Percentiles rank a stretch among this genome's conserved stretches.
Evolutionary conservation across 37 sponge, comb jelly and placozoan species (phyloP).

Genomic region (Ianthella basta): DNA sequence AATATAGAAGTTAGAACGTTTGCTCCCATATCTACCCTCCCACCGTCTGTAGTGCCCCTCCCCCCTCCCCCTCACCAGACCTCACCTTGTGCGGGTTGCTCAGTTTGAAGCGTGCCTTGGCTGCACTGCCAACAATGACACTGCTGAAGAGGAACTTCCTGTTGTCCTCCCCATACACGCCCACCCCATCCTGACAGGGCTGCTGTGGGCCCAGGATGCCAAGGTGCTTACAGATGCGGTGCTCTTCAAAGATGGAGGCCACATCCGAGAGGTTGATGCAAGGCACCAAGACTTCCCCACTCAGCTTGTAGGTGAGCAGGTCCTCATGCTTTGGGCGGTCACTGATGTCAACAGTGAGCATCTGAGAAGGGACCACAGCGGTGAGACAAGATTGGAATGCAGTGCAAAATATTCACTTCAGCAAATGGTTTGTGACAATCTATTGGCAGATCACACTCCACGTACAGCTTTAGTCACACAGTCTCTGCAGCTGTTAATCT

Average conservation of each 20-base stretch:
- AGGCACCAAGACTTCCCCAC: conserved; percentile 88
- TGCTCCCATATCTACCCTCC: not conserved
- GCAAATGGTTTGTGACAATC: not conserved
- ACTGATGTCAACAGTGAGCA: conserved; percentile 83
- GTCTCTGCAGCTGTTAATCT: not conserved
- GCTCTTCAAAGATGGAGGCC: conserved; percentile 93
- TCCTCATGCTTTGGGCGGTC: conserved; percentile 61
- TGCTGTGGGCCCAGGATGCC: conserved; percentile 67
- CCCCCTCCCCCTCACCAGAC: not conserved
- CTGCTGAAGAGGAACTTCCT: conserved; percentile 87
- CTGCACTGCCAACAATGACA: conserved; percentile 87
- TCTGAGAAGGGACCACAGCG: conserved; percentile 2
- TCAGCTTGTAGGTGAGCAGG: conserved; percentile 77
- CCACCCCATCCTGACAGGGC: conserved; percentile 69
- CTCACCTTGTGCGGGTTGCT: conserved; percentile 83
- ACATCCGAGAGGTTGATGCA: conserved; percentile 78
- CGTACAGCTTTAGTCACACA: not conserved
- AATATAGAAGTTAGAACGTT: not conserved
- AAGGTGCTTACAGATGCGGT: conserved; percentile 84
- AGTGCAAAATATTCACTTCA: not conserved
- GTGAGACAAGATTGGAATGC: not conserved
- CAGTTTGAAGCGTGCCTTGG: conserved; percentile 89
- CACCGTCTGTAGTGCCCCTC: not conserved
- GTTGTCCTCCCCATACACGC: conserved; percentile 92
- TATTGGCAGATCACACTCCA: not conserved